Evolutionary conservation across 2,888 invertebrate genomes (phyloP), one percentile per base, ranked within the genome.

Genomic region (Hetaerina titia): DNA sequence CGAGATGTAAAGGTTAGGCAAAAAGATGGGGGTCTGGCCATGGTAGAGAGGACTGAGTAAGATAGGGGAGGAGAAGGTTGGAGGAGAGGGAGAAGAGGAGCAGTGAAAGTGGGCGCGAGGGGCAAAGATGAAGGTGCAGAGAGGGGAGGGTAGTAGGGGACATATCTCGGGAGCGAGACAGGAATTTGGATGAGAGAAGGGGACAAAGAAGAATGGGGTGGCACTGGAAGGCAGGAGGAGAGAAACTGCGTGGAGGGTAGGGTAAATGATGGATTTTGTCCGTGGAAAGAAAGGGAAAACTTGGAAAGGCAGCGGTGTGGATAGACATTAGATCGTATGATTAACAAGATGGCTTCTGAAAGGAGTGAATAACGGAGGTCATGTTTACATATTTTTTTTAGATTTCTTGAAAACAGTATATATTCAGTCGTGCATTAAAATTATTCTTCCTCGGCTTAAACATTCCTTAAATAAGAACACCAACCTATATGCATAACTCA

Each of bases 241-340:
- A 88, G 19, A 22, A 88, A 6, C 31, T 13, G 13, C 4, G 88
- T 31, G 19, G 56, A 45, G 88, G 25, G 88, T 25, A 88, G 89
- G 57, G n/a, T 56, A n/a, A 89, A 89, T 89, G 89, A 89, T 81
- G 81, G 81, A 81, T 81, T 81, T 81, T 31, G 81, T 81, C 81
- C 81, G 31, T 81, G 81, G 81, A 81, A 81, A 81, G 81, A 81
- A 81, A 31, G 81, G 31, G 81, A 81, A 81, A 81, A 81, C 31
- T 81, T 31, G 15, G 81, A 31, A 31, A 81, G 81, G 81, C 81
- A 31, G 25, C 81, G 81, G 81, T 31, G 81, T 81, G 25, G 81
- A 81, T 81, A 81, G 81, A 81, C 81, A 81, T 81, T 31, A 81
- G 11, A 31, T 81, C 31, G 81, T 81, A 81, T 31, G 89, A 89